A percentile compares a stretch with the other conserved stretches of the same genome.
Evolutionary conservation across 2,797 vertebrate genomes (phyloP).

Genomic region (Philypnodon macrostomus): DNA sequence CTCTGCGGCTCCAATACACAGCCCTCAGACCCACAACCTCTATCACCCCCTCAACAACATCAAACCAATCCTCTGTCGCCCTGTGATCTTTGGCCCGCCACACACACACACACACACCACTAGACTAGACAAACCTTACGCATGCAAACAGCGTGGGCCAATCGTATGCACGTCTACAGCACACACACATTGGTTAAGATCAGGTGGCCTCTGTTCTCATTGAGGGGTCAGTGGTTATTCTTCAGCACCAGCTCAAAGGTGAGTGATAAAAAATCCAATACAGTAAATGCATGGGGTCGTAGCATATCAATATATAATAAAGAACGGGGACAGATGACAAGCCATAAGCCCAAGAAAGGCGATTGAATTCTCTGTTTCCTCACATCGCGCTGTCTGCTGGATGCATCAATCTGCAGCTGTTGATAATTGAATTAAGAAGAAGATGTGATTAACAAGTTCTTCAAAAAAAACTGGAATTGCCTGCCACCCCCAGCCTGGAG

Average conservation of each 20-base stretch:
- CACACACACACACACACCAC: conserved; percentile 43
- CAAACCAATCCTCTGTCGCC: conserved; percentile 57
- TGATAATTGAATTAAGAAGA: conserved; percentile 78
- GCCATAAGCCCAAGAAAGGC: conserved; percentile 80
- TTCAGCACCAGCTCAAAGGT: conserved; percentile 85
- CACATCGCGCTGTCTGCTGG: conserved; percentile 52
- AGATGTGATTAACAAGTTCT: conserved; percentile 77
- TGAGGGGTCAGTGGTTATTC: conserved; percentile 83
- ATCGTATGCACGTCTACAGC: conserved; percentile 34
- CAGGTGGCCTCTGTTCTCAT: conserved; percentile 71
- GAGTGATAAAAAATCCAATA: conserved; percentile 87
- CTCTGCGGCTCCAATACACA: conserved; percentile 64
- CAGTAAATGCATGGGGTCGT: conserved; percentile 82
- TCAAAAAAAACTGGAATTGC: conserved; percentile 73
- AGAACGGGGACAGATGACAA: conserved; percentile 83
- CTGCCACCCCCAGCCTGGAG: conserved; percentile 57
- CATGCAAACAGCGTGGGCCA: conserved; percentile 55
- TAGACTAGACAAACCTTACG: conserved; percentile 47
- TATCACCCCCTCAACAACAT: conserved; percentile 63
- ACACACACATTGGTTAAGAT: conserved; percentile 15
- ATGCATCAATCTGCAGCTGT: conserved; percentile 75
- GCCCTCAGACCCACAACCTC: conserved; percentile 54
- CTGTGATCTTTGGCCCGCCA: conserved; percentile 63
- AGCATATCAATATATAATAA: conserved; percentile 80
- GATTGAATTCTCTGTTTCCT: conserved; percentile 68